Conservation (phyloP, 2,888 invertebrate genomes). For the Drosophila incognita region DNA sequence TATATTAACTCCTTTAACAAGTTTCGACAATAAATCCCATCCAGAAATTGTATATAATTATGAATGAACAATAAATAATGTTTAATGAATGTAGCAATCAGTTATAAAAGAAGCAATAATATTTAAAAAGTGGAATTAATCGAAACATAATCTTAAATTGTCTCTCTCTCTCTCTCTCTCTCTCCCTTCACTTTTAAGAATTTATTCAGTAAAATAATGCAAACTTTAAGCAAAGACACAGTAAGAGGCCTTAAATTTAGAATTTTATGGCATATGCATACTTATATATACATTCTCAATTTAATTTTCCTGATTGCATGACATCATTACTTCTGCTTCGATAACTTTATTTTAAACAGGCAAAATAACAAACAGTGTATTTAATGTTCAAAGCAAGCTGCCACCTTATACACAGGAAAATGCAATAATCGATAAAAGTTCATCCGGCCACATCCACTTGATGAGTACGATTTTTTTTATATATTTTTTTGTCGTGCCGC, state of each 20-base stretch:
- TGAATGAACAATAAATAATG: neutral
- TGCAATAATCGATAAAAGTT: constrained; percentile 77
- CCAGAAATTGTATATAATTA: neutral
- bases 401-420: constrained; percentile 41
- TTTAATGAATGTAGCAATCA: neutral
- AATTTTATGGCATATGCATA: neutral
- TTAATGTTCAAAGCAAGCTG: constrained; percentile 39
- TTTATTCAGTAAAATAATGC: neutral
- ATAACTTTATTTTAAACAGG: neutral
- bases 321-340: constrained; percentile 35
- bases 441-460: constrained; percentile 45
- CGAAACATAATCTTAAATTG: neutral
- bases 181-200: neutral
- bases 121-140: neutral
- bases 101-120: neutral
- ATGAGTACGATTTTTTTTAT: constrained; percentile 9
- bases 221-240: neutral
- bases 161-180: neutral
- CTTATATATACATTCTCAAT: neutral
- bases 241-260: neutral
- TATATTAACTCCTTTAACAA: neutral
- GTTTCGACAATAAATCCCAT: neutral
- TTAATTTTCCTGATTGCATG: constrained; percentile 32
- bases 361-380: constrained; percentile 29
- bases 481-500: constrained; percentile 36